These are phyloP conservation scores for Therioaphis trifolii DNA, from an alignment of 2,888 invertebrate species.

Conservation along the genomic window DNA sequence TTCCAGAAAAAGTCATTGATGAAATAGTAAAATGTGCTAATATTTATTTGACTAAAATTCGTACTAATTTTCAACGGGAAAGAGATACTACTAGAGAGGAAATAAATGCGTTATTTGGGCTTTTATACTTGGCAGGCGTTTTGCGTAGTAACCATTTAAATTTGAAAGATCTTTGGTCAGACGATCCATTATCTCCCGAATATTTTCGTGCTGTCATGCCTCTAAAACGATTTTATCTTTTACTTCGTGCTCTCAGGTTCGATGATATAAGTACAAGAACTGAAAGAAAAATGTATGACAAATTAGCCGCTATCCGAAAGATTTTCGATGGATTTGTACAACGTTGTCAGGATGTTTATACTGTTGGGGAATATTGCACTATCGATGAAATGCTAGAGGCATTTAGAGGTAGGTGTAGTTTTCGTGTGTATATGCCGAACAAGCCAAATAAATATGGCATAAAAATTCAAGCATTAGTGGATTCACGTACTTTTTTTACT, in stretches of 20 bases:
- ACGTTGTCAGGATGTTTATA: background rate
- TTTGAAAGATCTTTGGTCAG: background rate
- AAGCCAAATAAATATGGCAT: too few relatives aligned
- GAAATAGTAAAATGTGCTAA: background rate
- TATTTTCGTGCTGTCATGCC: conserved; percentile 11
- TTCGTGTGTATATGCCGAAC: background rate
- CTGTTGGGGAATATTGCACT: conserved; percentile 15
- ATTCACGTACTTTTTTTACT: too few relatives aligned
- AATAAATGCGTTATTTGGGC: background rate
- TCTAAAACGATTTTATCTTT: background rate
- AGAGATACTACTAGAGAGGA: background rate
- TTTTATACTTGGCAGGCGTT: background rate
- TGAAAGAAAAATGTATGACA: conserved; percentile 9
- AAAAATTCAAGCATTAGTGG: too few relatives aligned
- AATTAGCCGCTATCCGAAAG: conserved; percentile 21
- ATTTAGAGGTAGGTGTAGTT: conserved; percentile 23
- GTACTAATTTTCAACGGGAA: conserved; percentile 32
- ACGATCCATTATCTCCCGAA: background rate
- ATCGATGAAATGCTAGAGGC: conserved; percentile 30
- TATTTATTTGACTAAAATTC: conserved; percentile 21
- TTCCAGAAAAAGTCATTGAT: too few relatives aligned
- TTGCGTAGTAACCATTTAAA: background rate
- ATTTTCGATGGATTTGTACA: conserved; percentile 25
- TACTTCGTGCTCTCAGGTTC: background rate
- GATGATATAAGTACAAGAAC: background rate